Conservation (phyloP, 1,140 invertebrate genomes). For the Melitaea cinxia region DNA sequence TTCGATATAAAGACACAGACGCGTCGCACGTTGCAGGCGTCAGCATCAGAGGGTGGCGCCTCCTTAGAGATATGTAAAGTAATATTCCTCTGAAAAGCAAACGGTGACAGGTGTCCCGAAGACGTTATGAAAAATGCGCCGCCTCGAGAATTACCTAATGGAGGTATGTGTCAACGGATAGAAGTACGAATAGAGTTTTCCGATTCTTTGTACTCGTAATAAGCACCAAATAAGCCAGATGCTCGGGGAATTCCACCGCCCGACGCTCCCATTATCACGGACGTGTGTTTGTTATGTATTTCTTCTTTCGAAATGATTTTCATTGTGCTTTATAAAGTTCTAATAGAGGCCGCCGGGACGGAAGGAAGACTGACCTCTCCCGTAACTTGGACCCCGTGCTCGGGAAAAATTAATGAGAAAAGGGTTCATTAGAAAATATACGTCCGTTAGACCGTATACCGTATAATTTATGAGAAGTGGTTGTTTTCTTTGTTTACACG, state of each 20-base stretch:
- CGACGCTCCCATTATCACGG: slow-evolving; percentile 29
- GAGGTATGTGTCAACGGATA: slow-evolving; percentile 34
- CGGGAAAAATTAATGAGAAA: slow-evolving; percentile 27
- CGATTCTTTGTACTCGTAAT: slow-evolving; percentile 36
- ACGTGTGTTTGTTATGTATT: slow-evolving; percentile 19
- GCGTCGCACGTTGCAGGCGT: not conserved
- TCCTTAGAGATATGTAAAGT: slow-evolving; percentile 32
- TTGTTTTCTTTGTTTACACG: slow-evolving; percentile 14
- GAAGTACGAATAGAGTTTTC: slow-evolving; percentile 34
- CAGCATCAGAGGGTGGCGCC: not conserved
- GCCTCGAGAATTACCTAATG: slow-evolving; percentile 36
- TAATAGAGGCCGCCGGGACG: slow-evolving; percentile 18
- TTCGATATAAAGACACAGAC: not conserved
- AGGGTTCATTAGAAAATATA: slow-evolving; percentile 14
- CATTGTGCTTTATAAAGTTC: slow-evolving; percentile 24
- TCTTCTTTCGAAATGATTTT: slow-evolving; percentile 25
- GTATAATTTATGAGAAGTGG: slow-evolving; percentile 19
- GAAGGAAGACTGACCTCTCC: slow-evolving; percentile 23
- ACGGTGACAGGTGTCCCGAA: slow-evolving; percentile 37
- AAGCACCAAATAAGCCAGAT: slow-evolving; percentile 33
- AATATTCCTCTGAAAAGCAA: slow-evolving; percentile 35
- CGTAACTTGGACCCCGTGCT: slow-evolving; percentile 14
- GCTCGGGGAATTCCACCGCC: slow-evolving; percentile 8
- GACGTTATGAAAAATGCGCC: slow-evolving; percentile 38
- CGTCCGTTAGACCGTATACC: slow-evolving; percentile 12